Evolutionary conservation across 2,888 invertebrate species (phyloP).

Genomic region (Hermaeophaga mercurialis): DNA sequence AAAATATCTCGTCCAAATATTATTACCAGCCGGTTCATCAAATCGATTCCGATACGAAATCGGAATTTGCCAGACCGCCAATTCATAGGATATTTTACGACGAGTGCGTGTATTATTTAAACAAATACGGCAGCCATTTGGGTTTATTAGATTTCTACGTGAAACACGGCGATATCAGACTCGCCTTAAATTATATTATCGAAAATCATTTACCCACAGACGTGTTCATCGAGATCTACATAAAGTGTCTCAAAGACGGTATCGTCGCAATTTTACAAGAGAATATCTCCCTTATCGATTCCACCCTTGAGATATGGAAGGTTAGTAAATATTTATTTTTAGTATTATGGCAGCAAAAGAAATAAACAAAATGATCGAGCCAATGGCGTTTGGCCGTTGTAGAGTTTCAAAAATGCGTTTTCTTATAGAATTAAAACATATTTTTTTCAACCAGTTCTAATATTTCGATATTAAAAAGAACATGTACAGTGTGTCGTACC

Average conservation of each 20-base stretch:
- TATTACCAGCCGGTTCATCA: constrained; percentile 39
- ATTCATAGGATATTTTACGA: constrained; percentile 68
- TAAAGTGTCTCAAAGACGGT: constrained; percentile 70
- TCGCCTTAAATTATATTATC: constrained; percentile 72
- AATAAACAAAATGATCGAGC: too few species aligned
- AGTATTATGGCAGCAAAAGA: too few species aligned
- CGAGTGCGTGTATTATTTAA: constrained; percentile 83
- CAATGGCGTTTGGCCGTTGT: too few species aligned
- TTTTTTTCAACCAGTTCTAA: too few species aligned
- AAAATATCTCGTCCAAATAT: constrained; percentile 55
- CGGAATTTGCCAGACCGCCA: constrained; percentile 34
- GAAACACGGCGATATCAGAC: constrained; percentile 70
- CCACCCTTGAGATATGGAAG: constrained; percentile 72
- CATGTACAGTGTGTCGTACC: too few species aligned
- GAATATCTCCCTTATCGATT: constrained; percentile 69
- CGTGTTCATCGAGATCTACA: constrained; percentile 75
- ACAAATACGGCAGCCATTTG: constrained; percentile 77
- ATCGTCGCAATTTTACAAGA: constrained; percentile 65
- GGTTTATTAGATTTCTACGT: constrained; percentile 78
- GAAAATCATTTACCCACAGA: constrained; percentile 72
- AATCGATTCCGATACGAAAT: constrained; percentile 24
- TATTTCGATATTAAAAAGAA: too few species aligned
- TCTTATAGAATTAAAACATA: too few species aligned
- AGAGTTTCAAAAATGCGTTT: too few species aligned
- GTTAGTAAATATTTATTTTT: constrained; percentile 49